Percentiles rank a stretch among this genome's conserved stretches.
Conservation (phyloP, 2,888 invertebrate genomes). For the Onthophagus sagittarius region DNA sequence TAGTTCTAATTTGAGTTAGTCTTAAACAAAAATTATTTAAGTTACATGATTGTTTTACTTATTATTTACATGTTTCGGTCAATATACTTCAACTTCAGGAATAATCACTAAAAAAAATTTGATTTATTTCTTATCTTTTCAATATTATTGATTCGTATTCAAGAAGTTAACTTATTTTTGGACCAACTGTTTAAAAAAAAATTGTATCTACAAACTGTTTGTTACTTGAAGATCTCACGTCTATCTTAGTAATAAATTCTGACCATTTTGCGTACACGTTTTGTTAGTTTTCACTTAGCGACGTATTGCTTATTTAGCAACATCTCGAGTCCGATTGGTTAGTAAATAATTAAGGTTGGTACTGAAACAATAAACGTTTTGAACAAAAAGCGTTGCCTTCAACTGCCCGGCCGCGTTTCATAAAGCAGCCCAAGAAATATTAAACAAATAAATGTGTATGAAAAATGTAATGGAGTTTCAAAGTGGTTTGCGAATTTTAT, state of each 20-base stretch:
- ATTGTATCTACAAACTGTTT: background rate
- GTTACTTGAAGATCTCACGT: background rate
- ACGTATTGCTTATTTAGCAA: background rate
- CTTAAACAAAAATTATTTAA: too few species aligned
- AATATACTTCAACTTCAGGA: background rate
- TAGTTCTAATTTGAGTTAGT: too few species aligned
- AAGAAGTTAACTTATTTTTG: too few species aligned
- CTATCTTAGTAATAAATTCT: background rate
- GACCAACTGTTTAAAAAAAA: background rate
- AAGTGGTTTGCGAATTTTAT: background rate
- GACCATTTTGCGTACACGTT: background rate
- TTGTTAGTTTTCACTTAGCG: background rate
- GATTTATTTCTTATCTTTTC: too few species aligned
- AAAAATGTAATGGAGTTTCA: background rate
- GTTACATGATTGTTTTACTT: too few species aligned
- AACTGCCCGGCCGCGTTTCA: background rate
- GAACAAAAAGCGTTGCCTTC: background rate
- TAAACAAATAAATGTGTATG: background rate
- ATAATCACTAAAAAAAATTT: too few species aligned
- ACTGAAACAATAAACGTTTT: background rate
- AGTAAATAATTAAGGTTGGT: background rate
- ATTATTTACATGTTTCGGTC: too few species aligned
- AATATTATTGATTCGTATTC: too few species aligned
- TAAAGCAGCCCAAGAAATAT: background rate
- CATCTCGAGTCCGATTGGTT: background rate